Conservation (phyloP, 2,113 vertebrate species). For the Elephantulus edwardii region DNA sequence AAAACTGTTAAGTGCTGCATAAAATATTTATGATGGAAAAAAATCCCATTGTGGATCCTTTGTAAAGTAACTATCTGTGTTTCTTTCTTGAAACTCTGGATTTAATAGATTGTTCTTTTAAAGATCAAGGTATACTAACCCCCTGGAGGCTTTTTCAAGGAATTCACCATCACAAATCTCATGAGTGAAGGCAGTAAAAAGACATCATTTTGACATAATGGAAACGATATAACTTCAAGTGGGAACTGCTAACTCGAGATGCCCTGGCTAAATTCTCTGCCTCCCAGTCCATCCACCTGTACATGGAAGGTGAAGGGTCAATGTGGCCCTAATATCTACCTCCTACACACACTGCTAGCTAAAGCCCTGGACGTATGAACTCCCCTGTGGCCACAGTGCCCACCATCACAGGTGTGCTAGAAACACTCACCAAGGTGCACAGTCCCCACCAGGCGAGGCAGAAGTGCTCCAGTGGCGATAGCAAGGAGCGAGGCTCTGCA, state of each 20-base stretch:
- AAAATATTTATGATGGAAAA: slow-evolving; percentile 41
- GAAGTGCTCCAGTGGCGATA: slow-evolving; percentile 45
- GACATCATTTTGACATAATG: slow-evolving; percentile 1
- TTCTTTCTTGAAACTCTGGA: slow-evolving; percentile 56
- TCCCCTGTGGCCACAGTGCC: background rate
- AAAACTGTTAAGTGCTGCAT: slow-evolving; percentile 29
- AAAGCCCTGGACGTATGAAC: background rate
- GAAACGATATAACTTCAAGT: background rate
- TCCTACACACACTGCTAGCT: background rate
- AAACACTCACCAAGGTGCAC: slow-evolving; percentile 47
- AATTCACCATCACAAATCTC: slow-evolving; percentile 41
- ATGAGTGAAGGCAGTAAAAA: slow-evolving; percentile 32
- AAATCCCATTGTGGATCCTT: background rate
- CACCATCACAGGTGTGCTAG: background rate
- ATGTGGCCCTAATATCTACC: background rate
- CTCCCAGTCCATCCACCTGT: background rate
- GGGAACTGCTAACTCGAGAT: background rate
- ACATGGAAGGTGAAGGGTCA: background rate
- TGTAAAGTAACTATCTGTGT: slow-evolving; percentile 21
- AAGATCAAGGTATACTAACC: slow-evolving; percentile 53
- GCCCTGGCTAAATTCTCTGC: background rate
- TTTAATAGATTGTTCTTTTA: slow-evolving; percentile 66
- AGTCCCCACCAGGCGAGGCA: slow-evolving; percentile 18
- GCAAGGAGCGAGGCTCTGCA: slow-evolving; percentile 5
- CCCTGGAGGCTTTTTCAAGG: slow-evolving; percentile 53